A percentile compares a stretch with the other conserved stretches of the same genome.
phyloP scores from a whole-genome alignment of 1,140 invertebrate species.

The Sipha flava region DNA sequence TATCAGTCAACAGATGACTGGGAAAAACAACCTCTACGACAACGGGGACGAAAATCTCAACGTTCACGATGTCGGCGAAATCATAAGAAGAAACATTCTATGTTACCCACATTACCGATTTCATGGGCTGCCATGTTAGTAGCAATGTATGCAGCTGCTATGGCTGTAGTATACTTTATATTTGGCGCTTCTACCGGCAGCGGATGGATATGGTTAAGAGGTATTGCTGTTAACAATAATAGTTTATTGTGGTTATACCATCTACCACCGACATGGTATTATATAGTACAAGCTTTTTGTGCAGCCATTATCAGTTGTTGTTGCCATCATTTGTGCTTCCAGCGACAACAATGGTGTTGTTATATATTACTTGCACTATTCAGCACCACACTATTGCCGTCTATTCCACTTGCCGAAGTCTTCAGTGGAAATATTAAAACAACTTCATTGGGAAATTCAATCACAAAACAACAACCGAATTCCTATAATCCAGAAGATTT shows the following conservation, averaged over 20 bases:
- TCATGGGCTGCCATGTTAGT: neutral
- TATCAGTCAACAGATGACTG: neutral
- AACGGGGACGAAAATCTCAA: neutral
- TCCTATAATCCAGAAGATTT: neutral
- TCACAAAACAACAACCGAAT: neutral
- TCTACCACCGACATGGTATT: neutral
- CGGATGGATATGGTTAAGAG: conserved; percentile 8
- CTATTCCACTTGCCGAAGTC: neutral
- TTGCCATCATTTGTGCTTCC: neutral
- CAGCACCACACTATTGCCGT: neutral
- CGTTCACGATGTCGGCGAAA: neutral
- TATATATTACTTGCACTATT: neutral
- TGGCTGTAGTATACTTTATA: neutral
- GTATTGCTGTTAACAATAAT: neutral
- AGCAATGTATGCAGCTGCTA: neutral
- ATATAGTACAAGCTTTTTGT: neutral
- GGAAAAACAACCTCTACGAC: neutral
- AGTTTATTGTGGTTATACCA: neutral
- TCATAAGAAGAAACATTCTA: neutral
- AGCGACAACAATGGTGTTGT: neutral
- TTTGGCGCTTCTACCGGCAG: neutral
- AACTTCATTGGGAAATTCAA: neutral
- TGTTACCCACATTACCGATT: neutral
- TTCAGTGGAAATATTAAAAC: neutral
- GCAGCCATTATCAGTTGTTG: neutral